These are phyloP conservation scores for Rhodeus uyekii DNA, from an alignment of 2,797 vertebrate species.

Conservation along the genomic window DNA sequence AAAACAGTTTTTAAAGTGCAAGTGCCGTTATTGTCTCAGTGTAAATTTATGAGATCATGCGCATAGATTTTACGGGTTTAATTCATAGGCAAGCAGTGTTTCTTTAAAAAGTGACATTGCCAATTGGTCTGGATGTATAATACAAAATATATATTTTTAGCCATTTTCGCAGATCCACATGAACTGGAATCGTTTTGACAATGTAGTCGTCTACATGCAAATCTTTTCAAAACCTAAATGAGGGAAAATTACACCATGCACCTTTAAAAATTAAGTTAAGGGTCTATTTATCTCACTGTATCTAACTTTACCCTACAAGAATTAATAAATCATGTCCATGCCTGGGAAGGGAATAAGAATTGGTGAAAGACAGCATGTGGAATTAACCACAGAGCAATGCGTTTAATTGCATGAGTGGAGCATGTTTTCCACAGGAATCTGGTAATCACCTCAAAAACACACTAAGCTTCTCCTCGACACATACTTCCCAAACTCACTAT, in stretches of 20 bases:
- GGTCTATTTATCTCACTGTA: background rate
- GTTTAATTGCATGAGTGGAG: constrained; percentile 37
- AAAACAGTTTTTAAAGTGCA: background rate
- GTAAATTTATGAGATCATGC: background rate
- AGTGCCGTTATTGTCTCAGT: too few species aligned
- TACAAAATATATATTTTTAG: background rate
- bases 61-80: background rate
- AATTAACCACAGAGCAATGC: constrained; percentile 19
- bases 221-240: too few species aligned
- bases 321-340: background rate
- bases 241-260: background rate
- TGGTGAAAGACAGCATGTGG: constrained; percentile 65
- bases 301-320: background rate
- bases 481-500: background rate
- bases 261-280: background rate
- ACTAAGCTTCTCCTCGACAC: constrained; percentile 40
- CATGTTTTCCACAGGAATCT: constrained; percentile 47
- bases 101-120: background rate
- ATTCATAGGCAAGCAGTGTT: background rate
- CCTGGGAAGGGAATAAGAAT: background rate
- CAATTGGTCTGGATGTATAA: background rate
- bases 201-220: background rate
- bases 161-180: accelerated
- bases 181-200: background rate
- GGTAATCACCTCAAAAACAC: constrained; percentile 48